phyloP scores from a whole-genome alignment of 2,888 invertebrate species.

The Leptinotarsa tumamoca region DNA sequence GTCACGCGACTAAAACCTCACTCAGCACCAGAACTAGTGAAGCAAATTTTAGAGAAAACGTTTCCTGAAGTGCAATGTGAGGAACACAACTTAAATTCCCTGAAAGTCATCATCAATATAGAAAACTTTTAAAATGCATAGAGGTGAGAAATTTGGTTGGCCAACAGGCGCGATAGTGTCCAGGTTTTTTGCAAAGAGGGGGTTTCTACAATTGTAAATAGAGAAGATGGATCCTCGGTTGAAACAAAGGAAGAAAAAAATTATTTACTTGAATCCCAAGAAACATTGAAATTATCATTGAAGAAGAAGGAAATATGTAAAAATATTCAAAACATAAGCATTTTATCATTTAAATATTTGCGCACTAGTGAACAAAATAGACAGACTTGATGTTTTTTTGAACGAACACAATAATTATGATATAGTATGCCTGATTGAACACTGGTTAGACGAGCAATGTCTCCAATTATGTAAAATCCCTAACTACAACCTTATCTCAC shows the following conservation, averaged over 20 bases:
- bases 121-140: conserved; percentile 17
- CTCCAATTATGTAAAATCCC: conserved; percentile 21
- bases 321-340: neutral
- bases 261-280: neutral
- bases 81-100: conserved; percentile 20
- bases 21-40: conserved; percentile 23
- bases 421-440: conserved; percentile 15
- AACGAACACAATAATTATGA: conserved; percentile 17
- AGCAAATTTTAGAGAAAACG: conserved; percentile 16
- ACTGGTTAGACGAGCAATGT: conserved; percentile 20
- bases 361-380: conserved; percentile 14
- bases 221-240: conserved; percentile 23
- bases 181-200: conserved; percentile 22
- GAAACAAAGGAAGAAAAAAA: neutral
- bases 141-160: conserved; percentile 16
- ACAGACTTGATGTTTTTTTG: conserved; percentile 12
- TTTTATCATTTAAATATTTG: conserved; percentile 15
- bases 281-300: neutral
- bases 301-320: neutral
- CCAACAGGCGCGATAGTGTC: conserved; percentile 23
- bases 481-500: conserved; percentile 5
- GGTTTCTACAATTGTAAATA: conserved; percentile 8
- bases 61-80: conserved; percentile 22
- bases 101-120: conserved; percentile 23
- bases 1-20: conserved; percentile 20